phyloP scores from a whole-genome alignment of 2,113 vertebrate genomes.

The Nothoprocta perdicaria region DNA sequence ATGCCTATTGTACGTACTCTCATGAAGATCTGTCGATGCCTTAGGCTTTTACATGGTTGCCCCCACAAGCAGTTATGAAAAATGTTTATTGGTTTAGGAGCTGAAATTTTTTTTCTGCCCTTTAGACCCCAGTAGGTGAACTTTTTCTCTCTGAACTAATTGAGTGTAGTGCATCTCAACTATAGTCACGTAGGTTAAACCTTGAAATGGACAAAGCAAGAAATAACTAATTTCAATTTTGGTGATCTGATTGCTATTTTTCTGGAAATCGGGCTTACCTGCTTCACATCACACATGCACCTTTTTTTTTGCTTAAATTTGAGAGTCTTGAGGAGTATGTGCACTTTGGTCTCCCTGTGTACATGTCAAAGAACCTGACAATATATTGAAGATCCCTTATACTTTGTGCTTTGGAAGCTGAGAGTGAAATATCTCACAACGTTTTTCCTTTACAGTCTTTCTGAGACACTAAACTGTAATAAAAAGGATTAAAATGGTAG shows the following conservation, averaged over 20 bases:
- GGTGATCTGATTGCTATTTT: neutral
- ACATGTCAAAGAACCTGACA: neutral
- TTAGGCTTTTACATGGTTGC: neutral
- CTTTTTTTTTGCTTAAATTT: neutral
- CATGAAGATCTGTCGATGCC: neutral
- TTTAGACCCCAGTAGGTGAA: neutral
- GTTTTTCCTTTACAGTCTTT: neutral
- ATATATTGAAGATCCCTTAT: neutral
- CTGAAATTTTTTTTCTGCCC: neutral
- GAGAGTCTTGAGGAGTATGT: neutral
- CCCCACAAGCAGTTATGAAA: neutral
- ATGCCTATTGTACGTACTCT: neutral
- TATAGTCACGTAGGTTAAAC: neutral
- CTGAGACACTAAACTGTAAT: neutral
- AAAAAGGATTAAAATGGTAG: neutral
- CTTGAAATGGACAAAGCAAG: neutral
- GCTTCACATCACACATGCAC: neutral
- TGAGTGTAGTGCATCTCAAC: neutral
- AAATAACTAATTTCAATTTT: neutral
- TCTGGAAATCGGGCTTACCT: neutral
- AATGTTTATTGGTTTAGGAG: neutral
- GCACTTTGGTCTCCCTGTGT: neutral
- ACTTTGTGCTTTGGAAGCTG: neutral
- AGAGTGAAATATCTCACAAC: neutral
- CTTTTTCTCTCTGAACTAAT: neutral